These are phyloP conservation scores for Nomada lathburiana DNA, from an alignment of 2,888 invertebrate genomes.

Conservation along the genomic window DNA sequence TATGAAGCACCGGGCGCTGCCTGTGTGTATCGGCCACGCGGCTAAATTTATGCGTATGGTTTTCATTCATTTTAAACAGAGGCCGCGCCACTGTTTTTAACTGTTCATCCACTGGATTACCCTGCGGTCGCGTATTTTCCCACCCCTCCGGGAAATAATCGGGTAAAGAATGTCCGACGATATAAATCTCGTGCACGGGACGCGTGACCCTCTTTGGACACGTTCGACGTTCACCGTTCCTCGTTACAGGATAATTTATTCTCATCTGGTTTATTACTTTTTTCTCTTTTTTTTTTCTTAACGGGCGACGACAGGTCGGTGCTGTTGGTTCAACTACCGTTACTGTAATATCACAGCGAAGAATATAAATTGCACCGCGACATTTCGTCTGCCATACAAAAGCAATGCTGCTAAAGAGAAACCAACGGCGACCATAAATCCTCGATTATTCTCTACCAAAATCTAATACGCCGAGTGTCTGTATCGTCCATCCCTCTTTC, in stretches of 20 bases:
- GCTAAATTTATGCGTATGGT: conserved; percentile 64
- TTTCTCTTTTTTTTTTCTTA: too few relatives aligned
- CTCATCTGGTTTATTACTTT: not conserved
- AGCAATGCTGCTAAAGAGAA: too few relatives aligned
- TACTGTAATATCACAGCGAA: too few relatives aligned
- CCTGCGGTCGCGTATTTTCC: conserved; percentile 26
- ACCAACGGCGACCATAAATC: too few relatives aligned
- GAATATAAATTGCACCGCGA: too few relatives aligned
- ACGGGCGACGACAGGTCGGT: too few relatives aligned
- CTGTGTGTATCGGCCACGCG: conserved; percentile 45
- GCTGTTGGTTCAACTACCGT: too few relatives aligned
- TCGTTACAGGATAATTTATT: not conserved
- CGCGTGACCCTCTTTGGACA: not conserved
- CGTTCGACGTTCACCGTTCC: not conserved
- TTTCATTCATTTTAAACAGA: conserved; percentile 56
- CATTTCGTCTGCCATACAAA: too few relatives aligned
- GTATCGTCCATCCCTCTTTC: too few relatives aligned
- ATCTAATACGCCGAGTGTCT: too few relatives aligned
- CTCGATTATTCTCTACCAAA: too few relatives aligned
- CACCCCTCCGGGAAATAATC: conserved; percentile 3
- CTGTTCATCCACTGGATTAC: conserved; percentile 40
- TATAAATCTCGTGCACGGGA: conserved; percentile 6
- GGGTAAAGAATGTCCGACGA: conserved; percentile 3
- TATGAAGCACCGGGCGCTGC: conserved; percentile 39
- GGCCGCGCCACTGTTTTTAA: conserved; percentile 29